Evolutionary conservation across 2,888 invertebrate genomes (phyloP), one percentile per base, ranked within the genome.

Genomic region (Schizaphis graminum): DNA sequence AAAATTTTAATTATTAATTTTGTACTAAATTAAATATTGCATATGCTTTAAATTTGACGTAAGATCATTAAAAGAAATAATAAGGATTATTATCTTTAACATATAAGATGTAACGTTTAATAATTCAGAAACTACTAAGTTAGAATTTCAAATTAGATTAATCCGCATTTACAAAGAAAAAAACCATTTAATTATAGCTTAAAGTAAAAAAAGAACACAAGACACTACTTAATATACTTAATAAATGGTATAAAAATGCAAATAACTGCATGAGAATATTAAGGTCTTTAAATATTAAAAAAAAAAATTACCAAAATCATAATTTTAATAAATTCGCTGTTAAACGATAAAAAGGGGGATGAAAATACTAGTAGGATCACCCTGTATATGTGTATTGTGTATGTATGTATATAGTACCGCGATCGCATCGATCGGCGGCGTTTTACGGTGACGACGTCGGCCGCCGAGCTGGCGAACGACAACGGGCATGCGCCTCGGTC

Each of bases 361-460:
- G 35, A 41, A 41, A 21, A 21, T 1, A 8, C 35, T 35, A 2
- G 35, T 35, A 21, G 77, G 35, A 77, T 77, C 77, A 77, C 77
- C 77, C 77, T 77, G 77, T 53, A 53, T 77, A 77, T 35, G 35
- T 21, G n/a, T n/a, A n/a, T n/a, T n/a, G n/a, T n/a, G 21, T 35
- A 21, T 77, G 21, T 35, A 41, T 77, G 35, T 77, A 77, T 8
- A 77, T 35, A 77, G 35, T 8, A 77, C 77, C 35, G 77, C 35
- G 77, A 77, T 77, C 35, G 77, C 77, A 77, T 77, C 77, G 77
- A 77, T 77, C 77, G 77, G 77, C 77, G 77, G 77, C 35, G 77
- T 77, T 77, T 77, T 77, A 77, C 85, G 91, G n/a, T n/a, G 91
- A 56, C 86, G 92, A 61, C 87, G 86, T 44, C 87, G 90, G 91